A percentile compares a stretch with the other conserved stretches of the same genome.
Conservation (phyloP, 2,113 vertebrate genomes). For the Xiphophorus hellerii region DNA sequence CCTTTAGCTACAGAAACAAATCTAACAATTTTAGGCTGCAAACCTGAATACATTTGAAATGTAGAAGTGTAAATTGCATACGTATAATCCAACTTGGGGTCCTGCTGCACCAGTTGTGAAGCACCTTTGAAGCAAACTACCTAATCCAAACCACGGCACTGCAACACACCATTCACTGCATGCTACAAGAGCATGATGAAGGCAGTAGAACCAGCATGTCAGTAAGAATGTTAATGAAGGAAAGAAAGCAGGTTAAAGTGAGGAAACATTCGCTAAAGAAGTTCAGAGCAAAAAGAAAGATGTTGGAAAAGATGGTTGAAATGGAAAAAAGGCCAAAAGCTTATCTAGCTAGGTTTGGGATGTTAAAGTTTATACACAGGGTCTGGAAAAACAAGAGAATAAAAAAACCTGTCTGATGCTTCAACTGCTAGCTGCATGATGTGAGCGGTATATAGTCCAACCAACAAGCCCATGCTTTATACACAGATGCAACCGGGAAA, state of each 20-base stretch:
- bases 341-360: slow-evolving; percentile 5
- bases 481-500: neutral
- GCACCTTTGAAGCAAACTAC: slow-evolving; percentile 32
- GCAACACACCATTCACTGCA: slow-evolving; percentile 27
- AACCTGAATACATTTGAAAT: too few relatives aligned
- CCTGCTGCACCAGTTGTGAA: slow-evolving; percentile 49
- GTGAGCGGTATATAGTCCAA: neutral
- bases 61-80: neutral
- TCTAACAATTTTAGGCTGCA: too few relatives aligned
- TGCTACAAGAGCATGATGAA: slow-evolving; percentile 32
- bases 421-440: neutral
- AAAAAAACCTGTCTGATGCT: neutral
- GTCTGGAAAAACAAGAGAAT: slow-evolving; percentile 15
- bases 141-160: slow-evolving; percentile 28
- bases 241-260: slow-evolving; percentile 13
- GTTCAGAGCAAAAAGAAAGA: slow-evolving; percentile 6
- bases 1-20: too few relatives aligned
- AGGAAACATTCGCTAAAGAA: neutral
- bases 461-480: slow-evolving; percentile 9
- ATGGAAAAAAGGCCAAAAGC: slow-evolving; percentile 1
- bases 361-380: slow-evolving; percentile 7
- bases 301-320: slow-evolving; percentile 13
- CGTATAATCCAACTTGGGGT: neutral
- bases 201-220: slow-evolving; percentile 34
- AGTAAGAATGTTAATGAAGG: slow-evolving; percentile 15